Base-by-base conservation (phyloP, 1,140 invertebrate species). In the Eumeta japonica region DNA sequence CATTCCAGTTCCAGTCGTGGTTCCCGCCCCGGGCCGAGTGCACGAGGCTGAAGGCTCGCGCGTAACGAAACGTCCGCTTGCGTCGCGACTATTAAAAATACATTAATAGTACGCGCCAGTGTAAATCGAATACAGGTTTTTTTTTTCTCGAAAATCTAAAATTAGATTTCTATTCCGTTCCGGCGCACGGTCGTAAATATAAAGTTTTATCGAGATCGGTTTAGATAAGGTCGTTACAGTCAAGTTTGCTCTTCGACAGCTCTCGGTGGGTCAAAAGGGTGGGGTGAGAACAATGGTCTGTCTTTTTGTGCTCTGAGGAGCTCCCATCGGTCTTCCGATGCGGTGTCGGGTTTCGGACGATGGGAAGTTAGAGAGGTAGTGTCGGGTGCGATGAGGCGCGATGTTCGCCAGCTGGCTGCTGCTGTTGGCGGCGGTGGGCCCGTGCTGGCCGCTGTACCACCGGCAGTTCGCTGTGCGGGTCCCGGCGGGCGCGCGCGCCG, bases 381-480 rank as follows among this genome's bases (percentile, higher is more conserved):
- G 10, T 9, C 11, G 31, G 31, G 31, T 11, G 31, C 7, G 31
- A 33, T 33, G 31, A 4, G 13, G 10, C 31, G 31, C 3, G 10
- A 33, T 33, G 31, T 12, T 5, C 11, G 5, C 14, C 5, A 12
- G 10, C 5, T 33, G 31, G 47, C 29, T 67, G 33, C 51, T 72
- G 50, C 41, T 71, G 37, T 45, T 74, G 44, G 52, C 61, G 57
- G 62, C 70, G 55, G 42, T 71, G 52, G 58, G 65, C 62, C 48
- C 51, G 42, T 70, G 70, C 61, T 58, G 62, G 38, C 64, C 66
- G 17, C 46, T 67, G 44, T 85, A 79, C 55, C 79, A 81, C 42
- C 81, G 84, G 58, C 82, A 85, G 58, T 85, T 86, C 50, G 84
- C 83, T 19, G 76, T 84, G 3, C 71, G 83, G 49, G 76, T 84